These are phyloP conservation scores for Enteromius treurensis DNA, from an alignment of 2,797 vertebrate species.

Conservation along the genomic window DNA sequence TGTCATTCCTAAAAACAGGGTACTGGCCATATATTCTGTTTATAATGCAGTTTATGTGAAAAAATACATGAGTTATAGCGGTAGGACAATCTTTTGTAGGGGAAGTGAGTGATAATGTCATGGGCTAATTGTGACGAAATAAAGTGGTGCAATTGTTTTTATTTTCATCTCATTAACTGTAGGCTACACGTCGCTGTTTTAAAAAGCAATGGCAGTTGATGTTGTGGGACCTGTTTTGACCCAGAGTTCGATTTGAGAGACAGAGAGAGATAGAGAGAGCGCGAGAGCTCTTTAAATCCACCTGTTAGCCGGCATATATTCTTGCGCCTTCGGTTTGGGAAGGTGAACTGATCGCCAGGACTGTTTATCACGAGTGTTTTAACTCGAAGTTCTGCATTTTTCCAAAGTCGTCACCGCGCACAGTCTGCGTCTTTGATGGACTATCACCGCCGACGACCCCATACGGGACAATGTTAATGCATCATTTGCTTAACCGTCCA, in stretches of 20 bases:
- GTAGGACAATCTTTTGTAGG: not conserved
- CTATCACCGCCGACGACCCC: conserved; percentile 50
- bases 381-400: not conserved
- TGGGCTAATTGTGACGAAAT: not conserved
- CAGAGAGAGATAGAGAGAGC: conserved; percentile 31
- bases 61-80: not conserved
- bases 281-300: conserved; percentile 68
- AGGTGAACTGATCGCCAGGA: conserved; percentile 54
- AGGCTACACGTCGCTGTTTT: not conserved
- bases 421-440: conserved; percentile 59
- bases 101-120: not conserved
- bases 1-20: not conserved
- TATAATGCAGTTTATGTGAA: not conserved
- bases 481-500: conserved; percentile 35
- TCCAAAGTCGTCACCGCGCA: not conserved
- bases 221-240: not conserved
- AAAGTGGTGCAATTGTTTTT: not conserved
- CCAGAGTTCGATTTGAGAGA: not conserved
- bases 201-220: not conserved
- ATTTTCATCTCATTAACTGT: not conserved
- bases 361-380: not conserved
- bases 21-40: not conserved
- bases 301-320: conserved; percentile 68
- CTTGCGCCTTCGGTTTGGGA: conserved; percentile 47
- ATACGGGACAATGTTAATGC: conserved; percentile 54